phyloP scores from a whole-genome alignment of 2,113 vertebrate genomes.

The Xenopus laevis region DNA sequence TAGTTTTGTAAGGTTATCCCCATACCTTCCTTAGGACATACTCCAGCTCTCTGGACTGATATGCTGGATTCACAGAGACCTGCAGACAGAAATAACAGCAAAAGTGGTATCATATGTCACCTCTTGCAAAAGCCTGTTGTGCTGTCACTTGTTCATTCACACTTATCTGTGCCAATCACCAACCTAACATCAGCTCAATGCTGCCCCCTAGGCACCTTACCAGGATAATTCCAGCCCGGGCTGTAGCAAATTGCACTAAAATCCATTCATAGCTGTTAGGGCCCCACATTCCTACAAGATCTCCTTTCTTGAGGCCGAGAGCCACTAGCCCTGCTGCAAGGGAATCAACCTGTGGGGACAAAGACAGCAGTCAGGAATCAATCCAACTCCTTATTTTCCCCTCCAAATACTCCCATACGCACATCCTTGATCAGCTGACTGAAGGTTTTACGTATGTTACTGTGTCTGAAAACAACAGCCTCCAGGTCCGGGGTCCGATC shows the following conservation, averaged over 20 bases:
- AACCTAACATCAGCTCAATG: too few species aligned
- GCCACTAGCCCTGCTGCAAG: slow-evolving; percentile 85
- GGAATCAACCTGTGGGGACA: slow-evolving; percentile 74
- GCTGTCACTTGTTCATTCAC: too few species aligned
- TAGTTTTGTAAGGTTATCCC: too few species aligned
- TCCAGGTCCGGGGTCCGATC: slow-evolving; percentile 68
- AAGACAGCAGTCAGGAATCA: not conserved
- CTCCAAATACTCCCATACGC: not conserved
- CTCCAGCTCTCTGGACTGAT: slow-evolving; percentile 78
- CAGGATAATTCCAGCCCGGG: slow-evolving; percentile 88
- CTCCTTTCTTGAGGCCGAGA: slow-evolving; percentile 79
- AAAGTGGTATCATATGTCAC: not conserved
- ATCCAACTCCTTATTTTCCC: too few species aligned
- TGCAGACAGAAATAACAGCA: slow-evolving; percentile 46
- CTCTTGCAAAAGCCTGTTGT: too few species aligned
- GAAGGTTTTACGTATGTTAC: slow-evolving; percentile 76
- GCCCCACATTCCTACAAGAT: slow-evolving; percentile 87
- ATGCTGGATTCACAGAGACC: slow-evolving; percentile 91
- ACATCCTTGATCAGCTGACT: slow-evolving; percentile 80
- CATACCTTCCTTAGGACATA: slow-evolving; percentile 76
- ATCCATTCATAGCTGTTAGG: slow-evolving; percentile 90
- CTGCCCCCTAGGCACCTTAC: slow-evolving; percentile 61
- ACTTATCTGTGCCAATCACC: too few species aligned
- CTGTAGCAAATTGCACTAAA: slow-evolving; percentile 84
- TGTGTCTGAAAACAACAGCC: slow-evolving; percentile 66